Evolutionary conservation across 2,888 invertebrate species (phyloP).

Genomic region (Arctia plantaginis): DNA sequence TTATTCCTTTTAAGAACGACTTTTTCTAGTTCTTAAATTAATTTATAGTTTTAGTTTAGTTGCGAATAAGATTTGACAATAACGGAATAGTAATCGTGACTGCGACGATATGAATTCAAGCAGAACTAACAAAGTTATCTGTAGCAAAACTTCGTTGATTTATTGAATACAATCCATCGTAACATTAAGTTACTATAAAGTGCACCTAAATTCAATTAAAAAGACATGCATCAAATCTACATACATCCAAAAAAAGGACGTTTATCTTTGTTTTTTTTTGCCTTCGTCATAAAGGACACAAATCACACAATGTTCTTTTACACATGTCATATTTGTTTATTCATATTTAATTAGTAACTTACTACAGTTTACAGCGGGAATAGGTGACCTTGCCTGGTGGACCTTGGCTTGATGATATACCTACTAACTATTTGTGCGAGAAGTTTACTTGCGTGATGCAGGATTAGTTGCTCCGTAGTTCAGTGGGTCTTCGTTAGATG

Average conservation of each 20-base stretch:
- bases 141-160: constrained; percentile 36
- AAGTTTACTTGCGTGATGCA: not conserved
- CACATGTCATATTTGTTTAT: too few relatives aligned
- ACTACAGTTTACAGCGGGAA: too few relatives aligned
- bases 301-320: too few relatives aligned
- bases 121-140: constrained; percentile 23
- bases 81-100: constrained; percentile 38
- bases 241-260: not conserved
- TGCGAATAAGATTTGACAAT: constrained; percentile 21
- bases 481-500: too few relatives aligned
- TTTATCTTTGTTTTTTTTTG: not conserved
- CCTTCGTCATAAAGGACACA: not conserved
- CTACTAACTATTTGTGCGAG: not conserved
- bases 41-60: constrained; percentile 2
- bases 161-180: constrained; percentile 25
- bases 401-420: not conserved
- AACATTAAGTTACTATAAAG: not conserved
- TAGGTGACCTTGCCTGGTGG: not conserved
- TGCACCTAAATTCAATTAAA: not conserved
- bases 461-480: too few relatives aligned
- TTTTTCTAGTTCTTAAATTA: not conserved
- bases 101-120: constrained; percentile 16
- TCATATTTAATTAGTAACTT: too few relatives aligned
- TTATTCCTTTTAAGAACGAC: not conserved
- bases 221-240: not conserved